Evolutionary conservation across 1,140 invertebrate genomes (phyloP), one percentile per base, ranked within the genome.

Genomic region (Drosophila kepulauana): DNA sequence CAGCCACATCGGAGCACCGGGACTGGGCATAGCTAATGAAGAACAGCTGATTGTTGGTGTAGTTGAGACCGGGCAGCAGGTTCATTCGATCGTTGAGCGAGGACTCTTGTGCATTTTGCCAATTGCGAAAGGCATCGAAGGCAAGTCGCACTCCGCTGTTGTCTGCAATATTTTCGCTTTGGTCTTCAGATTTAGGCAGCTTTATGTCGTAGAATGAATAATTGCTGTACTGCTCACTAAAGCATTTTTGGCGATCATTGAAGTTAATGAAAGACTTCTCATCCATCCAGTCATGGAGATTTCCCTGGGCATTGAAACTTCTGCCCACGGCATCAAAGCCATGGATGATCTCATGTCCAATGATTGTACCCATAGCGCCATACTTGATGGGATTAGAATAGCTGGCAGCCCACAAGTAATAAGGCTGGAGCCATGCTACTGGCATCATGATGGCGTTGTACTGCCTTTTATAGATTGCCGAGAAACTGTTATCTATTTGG

Each of bases 251-350:
- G 2, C 84, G 78, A 0, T 75, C 16, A 10, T 64, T 13, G 46
- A 91, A 92, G 2, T 70, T 77, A 0, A 1, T 6, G 0, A 69
- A 75, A 1, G 89, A 91, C n/a, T 35, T 20, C 4, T 79, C 61
- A 43, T 91, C 87, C 91, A 91, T 92, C 91, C 91, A 92, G 15
- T 82, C 76, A 0, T 62, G 30, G 0, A 52, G 28, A 16, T 87
- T 91, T 2, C 98, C 99, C 59, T 97, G 95, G 85, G 97, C 98
- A 92, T 99, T 98, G 91, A 98, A 99, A 75, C 98, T 96, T 0
- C 98, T 95, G 0, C 98, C 91, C 0, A 33, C 25, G 66, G 94
- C 93, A 62, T 95, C 94, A 74, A 96, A 96, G 0, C 94, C 94
- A 67, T 96, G 95, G 11, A 95, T 95, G 10, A 96, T 94, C 85